Conservation (phyloP, 2,113 vertebrate species). For the Gasterosteus aculeatus region DNA sequence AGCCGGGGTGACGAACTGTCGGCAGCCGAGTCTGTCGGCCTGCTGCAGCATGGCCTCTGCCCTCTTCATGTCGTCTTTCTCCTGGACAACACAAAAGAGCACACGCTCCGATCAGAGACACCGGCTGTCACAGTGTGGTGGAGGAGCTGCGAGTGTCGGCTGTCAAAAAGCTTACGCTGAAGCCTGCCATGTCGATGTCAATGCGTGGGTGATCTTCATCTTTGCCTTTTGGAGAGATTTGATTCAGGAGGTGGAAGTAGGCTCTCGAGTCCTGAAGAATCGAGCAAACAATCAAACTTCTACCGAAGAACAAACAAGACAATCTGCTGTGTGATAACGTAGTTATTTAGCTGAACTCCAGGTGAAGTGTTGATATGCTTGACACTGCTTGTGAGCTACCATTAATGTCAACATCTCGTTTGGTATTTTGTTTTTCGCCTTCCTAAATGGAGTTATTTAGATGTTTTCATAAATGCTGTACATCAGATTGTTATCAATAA, state of each 20-base stretch:
- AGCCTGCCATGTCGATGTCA: conserved; percentile 90
- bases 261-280: conserved; percentile 90
- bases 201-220: conserved; percentile 90
- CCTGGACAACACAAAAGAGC: conserved; percentile 76
- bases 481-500: too few species aligned
- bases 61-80: conserved; percentile 89
- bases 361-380: too few species aligned
- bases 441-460: too few species aligned
- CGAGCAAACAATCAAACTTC: background rate
- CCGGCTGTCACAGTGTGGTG: conserved; percentile 29
- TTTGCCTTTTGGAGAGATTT: conserved; percentile 94
- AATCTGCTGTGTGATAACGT: background rate
- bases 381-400: too few species aligned
- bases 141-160: conserved; percentile 10
- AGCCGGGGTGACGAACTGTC: conserved; percentile 93
- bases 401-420: too few species aligned
- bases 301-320: background rate
- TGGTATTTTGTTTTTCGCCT: too few species aligned
- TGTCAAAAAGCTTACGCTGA: conserved; percentile 82
- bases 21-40: conserved; percentile 90
- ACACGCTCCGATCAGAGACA: conserved; percentile 26
- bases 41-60: conserved; percentile 95
- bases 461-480: too few species aligned
- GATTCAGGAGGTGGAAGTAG: conserved; percentile 94
- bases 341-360: background rate